Evolutionary conservation across 2,888 invertebrate genomes (phyloP).

Genomic region (Andrena praecox): DNA sequence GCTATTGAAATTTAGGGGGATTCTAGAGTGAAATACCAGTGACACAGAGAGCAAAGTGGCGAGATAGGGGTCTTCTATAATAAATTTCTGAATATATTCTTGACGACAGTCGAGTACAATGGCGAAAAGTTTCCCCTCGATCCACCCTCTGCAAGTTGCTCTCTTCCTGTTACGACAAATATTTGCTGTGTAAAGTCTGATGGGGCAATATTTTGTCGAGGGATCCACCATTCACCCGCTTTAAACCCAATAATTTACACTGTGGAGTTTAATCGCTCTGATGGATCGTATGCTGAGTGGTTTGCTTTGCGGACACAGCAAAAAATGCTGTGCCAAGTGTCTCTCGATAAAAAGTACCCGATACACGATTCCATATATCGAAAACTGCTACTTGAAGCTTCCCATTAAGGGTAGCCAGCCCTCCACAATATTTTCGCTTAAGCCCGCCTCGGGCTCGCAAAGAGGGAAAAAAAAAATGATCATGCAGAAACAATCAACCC

Average conservation of each 20-base stretch:
- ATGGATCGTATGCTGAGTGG: not conserved
- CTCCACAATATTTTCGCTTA: too few relatives aligned
- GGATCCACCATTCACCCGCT: slow-evolving; percentile 18
- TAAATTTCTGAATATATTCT: slow-evolving; percentile 32
- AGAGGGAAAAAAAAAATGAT: too few relatives aligned
- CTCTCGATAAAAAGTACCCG: not conserved
- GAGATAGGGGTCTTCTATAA: not conserved
- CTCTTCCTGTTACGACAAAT: slow-evolving; percentile 29
- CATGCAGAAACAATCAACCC: too few relatives aligned
- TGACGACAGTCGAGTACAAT: not conserved
- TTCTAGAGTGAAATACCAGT: too few relatives aligned
- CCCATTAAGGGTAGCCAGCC: too few relatives aligned
- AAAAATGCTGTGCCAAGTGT: slow-evolving; percentile 3
- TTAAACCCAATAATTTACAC: slow-evolving; percentile 16
- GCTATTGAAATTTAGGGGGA: too few relatives aligned
- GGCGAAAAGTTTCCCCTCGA: not conserved
- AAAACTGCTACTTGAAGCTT: too few relatives aligned
- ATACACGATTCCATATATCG: too few relatives aligned
- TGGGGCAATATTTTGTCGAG: slow-evolving; percentile 21
- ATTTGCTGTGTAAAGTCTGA: slow-evolving; percentile 38
- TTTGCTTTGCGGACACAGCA: slow-evolving; percentile 12
- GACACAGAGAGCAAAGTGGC: not conserved
- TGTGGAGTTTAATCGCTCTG: slow-evolving; percentile 3
- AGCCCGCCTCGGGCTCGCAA: too few relatives aligned
- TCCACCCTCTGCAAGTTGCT: not conserved